Evolutionary conservation across 2,797 vertebrate genomes (phyloP).

Genomic region (Ciconia nigra): DNA sequence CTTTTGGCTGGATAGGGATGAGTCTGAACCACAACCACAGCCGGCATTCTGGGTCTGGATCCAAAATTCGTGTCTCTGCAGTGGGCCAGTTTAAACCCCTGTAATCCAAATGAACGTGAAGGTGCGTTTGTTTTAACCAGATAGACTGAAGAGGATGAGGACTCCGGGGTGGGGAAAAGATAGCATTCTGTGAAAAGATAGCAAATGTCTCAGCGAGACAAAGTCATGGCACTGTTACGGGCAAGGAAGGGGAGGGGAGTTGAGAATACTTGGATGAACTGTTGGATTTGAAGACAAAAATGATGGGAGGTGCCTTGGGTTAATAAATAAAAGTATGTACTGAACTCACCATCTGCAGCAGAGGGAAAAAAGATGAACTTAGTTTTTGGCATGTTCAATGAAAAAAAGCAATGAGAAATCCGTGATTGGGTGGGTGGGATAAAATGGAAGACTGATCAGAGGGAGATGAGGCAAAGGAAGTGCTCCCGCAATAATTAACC

Average conservation of each 20-base stretch:
- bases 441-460: neutral
- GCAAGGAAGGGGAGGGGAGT: neutral
- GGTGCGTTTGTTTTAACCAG: neutral
- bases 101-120: fast-evolving
- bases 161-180: neutral
- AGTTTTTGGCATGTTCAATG: neutral
- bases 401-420: neutral
- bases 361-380: neutral
- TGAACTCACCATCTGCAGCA: neutral
- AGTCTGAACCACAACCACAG: neutral
- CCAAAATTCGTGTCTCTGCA: neutral
- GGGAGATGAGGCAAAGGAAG: neutral
- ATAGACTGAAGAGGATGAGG: neutral
- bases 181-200: neutral
- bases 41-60: neutral
- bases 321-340: neutral
- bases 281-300: neutral
- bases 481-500: neutral
- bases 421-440: neutral
- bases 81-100: neutral
- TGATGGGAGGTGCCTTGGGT: neutral
- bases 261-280: neutral
- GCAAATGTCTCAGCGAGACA: fast-evolving
- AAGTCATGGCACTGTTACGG: neutral
- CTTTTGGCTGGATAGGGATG: constrained; percentile 21